Base-by-base conservation (phyloP, 2,113 vertebrate genomes). In the Tetrax tetrax region DNA sequence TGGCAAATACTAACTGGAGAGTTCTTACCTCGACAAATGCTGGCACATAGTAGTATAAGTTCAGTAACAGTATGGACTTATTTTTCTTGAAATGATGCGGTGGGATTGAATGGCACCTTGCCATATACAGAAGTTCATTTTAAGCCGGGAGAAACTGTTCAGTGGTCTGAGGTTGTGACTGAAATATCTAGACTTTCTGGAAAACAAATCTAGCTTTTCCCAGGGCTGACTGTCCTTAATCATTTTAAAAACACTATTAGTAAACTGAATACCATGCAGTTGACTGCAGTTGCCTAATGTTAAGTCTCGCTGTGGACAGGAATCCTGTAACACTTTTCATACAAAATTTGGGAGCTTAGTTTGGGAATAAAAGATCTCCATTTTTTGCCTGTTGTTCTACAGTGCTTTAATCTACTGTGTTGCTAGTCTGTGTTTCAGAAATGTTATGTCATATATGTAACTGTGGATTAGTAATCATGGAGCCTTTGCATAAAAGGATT, bases 281-380 rank as follows among this genome's bases (percentile, higher is more conserved):
- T 54, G 74, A 57, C 51, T 68, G 43, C 7, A 15, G 12, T 33
- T 61, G 35, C 19, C 14, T 76, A 17, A 57, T 3, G 0, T 65
- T 81, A 45, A 83, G 22, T 33, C 21, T 74, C 12, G 21, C 43
- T 48, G 33, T 56, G 41, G 17, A 57, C 31, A 57, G 27, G 69
- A 89, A 53, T 53, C 33, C 9, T 3, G 0, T 35, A 37, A 14
- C 4, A 33, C 5, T 74, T 93, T 64, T 78, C 38, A 35, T 38
- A 43, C 21, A 33, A 61, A 81, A 68, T 45, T 24, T 53, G 23
- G n/a, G 9, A 66, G 7, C 27, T 84, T 76, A 29, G 19, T 87
- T 53, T n/a, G 27, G n/a, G n/a, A 9, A n/a, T 48, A 27, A 57
- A 29, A 50, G 0, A 25, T 33, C 18, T 71, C 13, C 0, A 3